These are phyloP conservation scores for Hylomyscus alleni DNA, from an alignment of 2,797 vertebrate species.

Conservation along the genomic window DNA sequence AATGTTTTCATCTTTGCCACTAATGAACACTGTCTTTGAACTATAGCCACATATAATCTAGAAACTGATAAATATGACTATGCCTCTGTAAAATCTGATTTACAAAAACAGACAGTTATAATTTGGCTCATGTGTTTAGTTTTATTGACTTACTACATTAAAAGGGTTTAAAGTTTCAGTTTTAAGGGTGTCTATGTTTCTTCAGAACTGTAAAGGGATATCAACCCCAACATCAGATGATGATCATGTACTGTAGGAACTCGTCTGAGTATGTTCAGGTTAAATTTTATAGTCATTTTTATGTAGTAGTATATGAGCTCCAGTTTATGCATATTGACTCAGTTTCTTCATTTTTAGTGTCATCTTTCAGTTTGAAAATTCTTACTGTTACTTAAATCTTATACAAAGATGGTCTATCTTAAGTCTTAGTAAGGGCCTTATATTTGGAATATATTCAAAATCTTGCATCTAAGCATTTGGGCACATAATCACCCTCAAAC, in stretches of 20 bases:
- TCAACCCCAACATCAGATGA: background rate
- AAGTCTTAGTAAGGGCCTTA: background rate
- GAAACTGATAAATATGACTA: background rate
- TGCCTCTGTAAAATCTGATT: background rate
- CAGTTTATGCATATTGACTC: background rate
- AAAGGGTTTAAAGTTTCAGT: background rate
- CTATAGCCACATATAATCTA: background rate
- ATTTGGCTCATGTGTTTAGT: background rate
- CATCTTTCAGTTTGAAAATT: background rate
- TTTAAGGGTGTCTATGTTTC: background rate
- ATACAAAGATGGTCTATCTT: background rate
- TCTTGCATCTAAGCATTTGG: background rate
- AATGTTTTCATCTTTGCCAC: background rate
- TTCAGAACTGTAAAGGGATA: background rate
- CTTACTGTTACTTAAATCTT: background rate
- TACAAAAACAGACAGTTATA: background rate
- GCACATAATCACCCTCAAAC: background rate
- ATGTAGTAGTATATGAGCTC: background rate
- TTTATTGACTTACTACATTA: background rate
- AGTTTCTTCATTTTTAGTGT: background rate
- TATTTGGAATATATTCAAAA: slow-evolving; percentile 15
- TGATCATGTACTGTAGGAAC: background rate
- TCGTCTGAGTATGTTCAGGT: background rate
- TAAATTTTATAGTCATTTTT: background rate
- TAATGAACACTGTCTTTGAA: background rate